Evolutionary conservation across 2,888 invertebrate genomes (phyloP), one percentile per base, ranked within the genome.

Genomic region (Protophormia terraenovae): DNA sequence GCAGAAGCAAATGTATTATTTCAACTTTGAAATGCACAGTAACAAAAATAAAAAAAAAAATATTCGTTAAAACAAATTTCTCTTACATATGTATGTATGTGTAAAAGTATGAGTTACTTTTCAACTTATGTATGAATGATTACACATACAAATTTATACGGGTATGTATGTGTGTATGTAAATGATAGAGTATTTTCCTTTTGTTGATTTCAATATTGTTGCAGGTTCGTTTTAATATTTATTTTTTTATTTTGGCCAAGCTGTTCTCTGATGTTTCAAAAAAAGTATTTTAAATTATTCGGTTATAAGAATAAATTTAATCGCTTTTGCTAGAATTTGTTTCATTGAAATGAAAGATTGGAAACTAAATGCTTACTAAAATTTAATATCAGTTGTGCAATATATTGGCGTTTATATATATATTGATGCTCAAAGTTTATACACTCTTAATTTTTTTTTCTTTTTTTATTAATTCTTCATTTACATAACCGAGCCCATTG

Each of bases 141-240:
- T 55, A 55, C 7, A 24, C 50, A 22, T 12, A 50, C 50, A 64
- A 75, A 35, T 75, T 10, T 19, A 29, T 32, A 19, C 10, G 32
- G 29, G 10, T 60, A 19, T 19, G 1, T 32, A 1, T 0, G 10
- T 60, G 1, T 19, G 22, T 8, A 29, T 10, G 29, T 12, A 38
- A 22, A 7, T 12, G 7, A 38, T 53, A 24, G 12, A 47, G 24
- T 8, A 27, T 38, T 38, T 60, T 50, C 12, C 5, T 45, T 71
- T 71, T 69, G 69, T 69, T 62, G 19, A 41, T 62, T 78, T 78
- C 60, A 60, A 62, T 69, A 50, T 78, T 78, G 27, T 50, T 69
- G 58, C 16, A 58, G 29, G 7, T 22, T 45, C 16, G 29, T 55
- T 75, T 50, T 47, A 10, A 29, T 32, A 19, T 32, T 6, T 6